Base-by-base conservation (phyloP, 1,140 invertebrate species). In the Protaetia brevitarsis region DNA sequence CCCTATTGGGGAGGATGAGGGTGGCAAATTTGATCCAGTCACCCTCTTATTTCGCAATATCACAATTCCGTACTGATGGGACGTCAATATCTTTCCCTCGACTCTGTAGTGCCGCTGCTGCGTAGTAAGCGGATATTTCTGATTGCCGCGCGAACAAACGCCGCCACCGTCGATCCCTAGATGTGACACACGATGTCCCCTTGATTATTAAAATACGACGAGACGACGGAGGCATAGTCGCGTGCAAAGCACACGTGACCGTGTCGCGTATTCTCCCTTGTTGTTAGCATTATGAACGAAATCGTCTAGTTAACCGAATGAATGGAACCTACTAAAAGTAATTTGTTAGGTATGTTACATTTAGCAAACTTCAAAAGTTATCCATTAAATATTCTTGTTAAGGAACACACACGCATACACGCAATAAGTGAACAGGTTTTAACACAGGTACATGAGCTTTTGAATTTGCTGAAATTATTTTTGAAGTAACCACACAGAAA, bases 21-120 rank as follows among this genome's bases (percentile, higher is more conserved):
- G 41, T 51, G 41, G 41, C 41, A 51, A 51, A 51, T 51, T 51
- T 51, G 41, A 51, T 51, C 41, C 41, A 51, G 41, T 51, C 41
- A 51, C 41, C 41, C 41, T 51, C 41, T 51, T 51, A 51, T 51
- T 51, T 51, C 41, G 41, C 41, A 51, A 51, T 51, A 51, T 51
- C 41, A 51, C 41, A 51, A 51, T 51, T 51, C 41, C 41, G 16
- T 23, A 51, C 26, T 51, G 41, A 51, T 51, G 41, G 41, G 41
- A 51, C 41, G 41, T 51, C 41, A 51, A 51, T 51, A 51, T 51
- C 41, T 51, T 51, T 51, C 19, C 41, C 41, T 51, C 41, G 41
- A 51, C 13, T 51, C 41, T 51, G 26, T n/a, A n/a, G n/a, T n/a
- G n/a, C n/a, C n/a, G n/a, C 19, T 19, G 41, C 41, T 51, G 41